A percentile compares a stretch with the other conserved stretches of the same genome.
These are phyloP conservation scores for Cepaea nemoralis DNA, from an alignment of 1,140 invertebrate genomes.

Conservation along the genomic window DNA sequence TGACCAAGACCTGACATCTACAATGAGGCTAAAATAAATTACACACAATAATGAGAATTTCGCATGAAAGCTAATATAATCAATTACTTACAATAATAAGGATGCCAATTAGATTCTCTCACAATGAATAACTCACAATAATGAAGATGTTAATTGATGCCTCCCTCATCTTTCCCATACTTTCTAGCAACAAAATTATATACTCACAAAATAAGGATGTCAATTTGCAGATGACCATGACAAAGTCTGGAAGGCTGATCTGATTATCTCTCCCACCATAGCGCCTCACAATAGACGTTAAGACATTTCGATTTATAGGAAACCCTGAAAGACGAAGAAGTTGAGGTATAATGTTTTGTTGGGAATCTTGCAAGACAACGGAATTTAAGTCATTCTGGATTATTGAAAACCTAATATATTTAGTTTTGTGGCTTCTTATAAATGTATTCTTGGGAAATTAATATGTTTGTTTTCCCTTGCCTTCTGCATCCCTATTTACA, in stretches of 20 bases:
- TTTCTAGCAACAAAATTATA: not conserved
- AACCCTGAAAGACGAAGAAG: slow-evolving; percentile 54
- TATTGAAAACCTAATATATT: too few species aligned
- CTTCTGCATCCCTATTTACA: too few species aligned
- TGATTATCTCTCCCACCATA: slow-evolving; percentile 58
- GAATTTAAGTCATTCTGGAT: too few species aligned
- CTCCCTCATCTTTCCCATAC: not conserved
- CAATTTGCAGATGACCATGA: slow-evolving; percentile 58
- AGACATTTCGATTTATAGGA: slow-evolving; percentile 50
- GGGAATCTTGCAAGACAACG: too few species aligned
- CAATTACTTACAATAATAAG: not conserved
- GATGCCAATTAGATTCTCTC: not conserved
- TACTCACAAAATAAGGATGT: slow-evolving; percentile 59
- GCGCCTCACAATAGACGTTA: slow-evolving; percentile 56
- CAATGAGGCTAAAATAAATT: too few species aligned
- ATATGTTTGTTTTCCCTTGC: too few species aligned
- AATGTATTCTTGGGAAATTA: too few species aligned
- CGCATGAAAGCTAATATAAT: too few species aligned
- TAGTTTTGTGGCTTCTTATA: too few species aligned
- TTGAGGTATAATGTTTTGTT: too few species aligned
- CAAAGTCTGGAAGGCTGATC: slow-evolving; percentile 55
- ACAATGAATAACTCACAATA: not conserved
- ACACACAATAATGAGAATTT: not conserved
- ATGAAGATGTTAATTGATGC: not conserved
- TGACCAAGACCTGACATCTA: too few species aligned